phyloP scores from a whole-genome alignment of 53 echinoderm and acorn worm genomes.

The Holothuria scabra region DNA sequence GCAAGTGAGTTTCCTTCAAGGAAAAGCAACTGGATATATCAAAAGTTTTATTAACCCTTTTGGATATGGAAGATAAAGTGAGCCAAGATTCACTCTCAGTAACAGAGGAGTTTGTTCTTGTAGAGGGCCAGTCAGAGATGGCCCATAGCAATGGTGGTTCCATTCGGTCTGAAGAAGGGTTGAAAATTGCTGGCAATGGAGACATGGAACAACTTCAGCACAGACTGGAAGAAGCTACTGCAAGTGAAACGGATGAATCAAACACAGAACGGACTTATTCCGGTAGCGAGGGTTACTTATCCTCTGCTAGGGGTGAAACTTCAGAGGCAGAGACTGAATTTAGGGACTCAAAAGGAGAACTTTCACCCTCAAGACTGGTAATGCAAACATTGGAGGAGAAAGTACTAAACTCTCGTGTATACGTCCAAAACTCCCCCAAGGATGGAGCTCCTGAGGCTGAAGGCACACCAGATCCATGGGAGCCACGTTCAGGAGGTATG shows the following conservation, averaged over 20 bases:
- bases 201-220: conserved; percentile 96
- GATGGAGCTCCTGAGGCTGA: conserved; percentile 1
- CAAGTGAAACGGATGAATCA: conserved; percentile 28
- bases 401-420: conserved; percentile 25
- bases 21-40: no score
- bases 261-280: conserved; percentile 11
- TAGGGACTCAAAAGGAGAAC: neutral
- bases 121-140: conserved; percentile 64
- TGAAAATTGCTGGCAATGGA: conserved; percentile 95
- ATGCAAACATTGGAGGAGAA: conserved; percentile 36
- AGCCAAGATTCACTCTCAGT: conserved; percentile 95
- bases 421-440: conserved; percentile 17
- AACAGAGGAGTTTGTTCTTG: conserved; percentile 92
- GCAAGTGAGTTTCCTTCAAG: no score
- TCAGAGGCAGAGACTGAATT: no score
- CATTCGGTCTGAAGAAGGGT: conserved; percentile 66
- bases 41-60: no score
- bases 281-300: neutral
- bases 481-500: conserved; percentile 67
- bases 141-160: conserved; percentile 41
- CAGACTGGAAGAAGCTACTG: conserved; percentile 83
- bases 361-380: conserved; percentile 2
- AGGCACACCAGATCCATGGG: conserved; percentile 76
- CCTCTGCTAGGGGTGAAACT: conserved; percentile 7
- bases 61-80: conserved; percentile 92